phyloP scores from a whole-genome alignment of 2,113 vertebrate species.

The western clawed frog (Xenopus tropicalis) region DNA sequence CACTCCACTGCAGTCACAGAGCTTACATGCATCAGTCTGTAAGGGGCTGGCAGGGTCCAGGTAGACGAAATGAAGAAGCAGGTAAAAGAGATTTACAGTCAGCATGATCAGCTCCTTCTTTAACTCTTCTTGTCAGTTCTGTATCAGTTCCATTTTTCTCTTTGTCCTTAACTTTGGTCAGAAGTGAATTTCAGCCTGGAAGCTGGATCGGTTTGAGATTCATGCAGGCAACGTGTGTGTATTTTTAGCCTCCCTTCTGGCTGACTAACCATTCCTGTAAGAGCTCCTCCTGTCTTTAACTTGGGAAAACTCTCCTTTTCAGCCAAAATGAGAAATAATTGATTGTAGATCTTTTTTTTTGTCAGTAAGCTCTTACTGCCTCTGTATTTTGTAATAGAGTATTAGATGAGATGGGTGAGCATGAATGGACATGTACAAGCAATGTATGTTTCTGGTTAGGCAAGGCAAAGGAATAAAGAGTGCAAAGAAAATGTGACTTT shows the following conservation, averaged over 20 bases:
- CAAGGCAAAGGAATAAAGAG: no score
- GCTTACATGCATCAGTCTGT: constrained; percentile 24
- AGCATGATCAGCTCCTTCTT: constrained; percentile 20
- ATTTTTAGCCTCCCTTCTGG: constrained; percentile 39
- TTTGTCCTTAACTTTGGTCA: constrained; percentile 38
- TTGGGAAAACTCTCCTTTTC: constrained; percentile 21
- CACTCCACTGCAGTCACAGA: constrained; percentile 15
- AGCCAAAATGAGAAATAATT: neutral
- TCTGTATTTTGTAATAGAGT: neutral
- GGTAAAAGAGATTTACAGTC: constrained; percentile 16
- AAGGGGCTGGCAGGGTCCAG: constrained; percentile 10
- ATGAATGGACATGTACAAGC: no score
- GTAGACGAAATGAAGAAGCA: constrained; percentile 25
- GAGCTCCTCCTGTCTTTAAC: constrained; percentile 45
- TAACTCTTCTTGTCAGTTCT: neutral
- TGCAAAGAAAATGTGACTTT: no score
- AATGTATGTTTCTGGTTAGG: no score
- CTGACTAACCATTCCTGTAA: constrained; percentile 28
- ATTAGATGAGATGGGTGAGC: no score
- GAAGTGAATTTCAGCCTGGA: constrained; percentile 30
- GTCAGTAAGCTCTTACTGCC: neutral
- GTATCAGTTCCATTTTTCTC: constrained; percentile 35
- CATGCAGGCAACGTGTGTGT: constrained; percentile 33
- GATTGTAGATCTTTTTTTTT: neutral
- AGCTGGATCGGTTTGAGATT: constrained; percentile 33